Evolutionary conservation across 1,140 invertebrate genomes (phyloP), one percentile per base, ranked within the genome.

Genomic region (Cydia strobilella): DNA sequence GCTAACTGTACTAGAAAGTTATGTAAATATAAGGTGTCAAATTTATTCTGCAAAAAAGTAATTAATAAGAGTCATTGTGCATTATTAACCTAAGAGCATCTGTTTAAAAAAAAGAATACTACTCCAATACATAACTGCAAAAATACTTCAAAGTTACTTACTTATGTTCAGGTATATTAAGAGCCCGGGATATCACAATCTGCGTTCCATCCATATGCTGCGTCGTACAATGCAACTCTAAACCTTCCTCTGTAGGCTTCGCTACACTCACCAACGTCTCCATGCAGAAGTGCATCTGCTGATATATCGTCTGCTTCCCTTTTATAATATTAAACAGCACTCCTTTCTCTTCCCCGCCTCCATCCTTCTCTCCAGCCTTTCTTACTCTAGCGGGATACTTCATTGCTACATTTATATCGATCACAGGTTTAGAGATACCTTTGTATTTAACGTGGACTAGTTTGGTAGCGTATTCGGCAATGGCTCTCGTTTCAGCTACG

Each of bases 381-480:
- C 71, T 79, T 18, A 75, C 72, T 63, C 62, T 80, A 10, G 51
- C n/a, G 31, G 81, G 84, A 39, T 91, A 81, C 12, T 79, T 88
- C 39, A 96, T 86, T 1, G 94, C 94, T 69, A 96, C 94, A 73
- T 93, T 83, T 9, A 96, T 90, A 0, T 93, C 94, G n/a, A 96
- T 74, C 10, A 96, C 83, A 20, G 82, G 77, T 76, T 76, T 77
- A 18, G 20, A 27, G 0, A 90, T 23, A 66, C 80, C 90, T 76
- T 77, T 73, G 72, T 97, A 96, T 25, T 90, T 93, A 25, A 97
- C 88, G 83, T 95, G 93, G 1, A 97, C 95, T 79, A 94, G 86
- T 75, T 94, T 93, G 0, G 94, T 93, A 7, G 95, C 96, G 20
- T 94, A 87, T 10, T 94, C 89, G 1, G 96, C 96, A 59, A 94